phyloP scores from a whole-genome alignment of 2,888 invertebrate genomes.

The Himalopsyche tibetana region DNA sequence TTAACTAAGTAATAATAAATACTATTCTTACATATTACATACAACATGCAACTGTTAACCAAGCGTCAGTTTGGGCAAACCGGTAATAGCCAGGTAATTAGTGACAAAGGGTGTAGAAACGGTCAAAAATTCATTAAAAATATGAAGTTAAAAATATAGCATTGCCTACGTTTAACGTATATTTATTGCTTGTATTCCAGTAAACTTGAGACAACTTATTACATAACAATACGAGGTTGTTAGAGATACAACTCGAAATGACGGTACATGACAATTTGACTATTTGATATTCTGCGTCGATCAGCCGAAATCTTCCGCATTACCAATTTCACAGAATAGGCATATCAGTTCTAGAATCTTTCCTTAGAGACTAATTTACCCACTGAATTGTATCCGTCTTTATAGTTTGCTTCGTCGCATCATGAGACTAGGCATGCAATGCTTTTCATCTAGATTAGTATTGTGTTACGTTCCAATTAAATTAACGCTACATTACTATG shows the following conservation, averaged over 20 bases:
- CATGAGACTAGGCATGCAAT: background rate
- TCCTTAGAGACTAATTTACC: constrained; percentile 5
- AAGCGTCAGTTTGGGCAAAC: too few relatives aligned
- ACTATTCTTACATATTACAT: too few relatives aligned
- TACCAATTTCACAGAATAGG: background rate
- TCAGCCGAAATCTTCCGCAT: constrained; percentile 28
- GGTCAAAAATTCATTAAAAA: too few relatives aligned
- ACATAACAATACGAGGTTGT: background rate
- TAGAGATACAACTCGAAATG: background rate
- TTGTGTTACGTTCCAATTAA: constrained; percentile 11
- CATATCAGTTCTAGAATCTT: background rate
- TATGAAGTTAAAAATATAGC: too few relatives aligned
- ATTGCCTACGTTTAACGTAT: too few relatives aligned
- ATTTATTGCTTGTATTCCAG: background rate
- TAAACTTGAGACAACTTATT: constrained; percentile 1
- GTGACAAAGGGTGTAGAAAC: too few relatives aligned
- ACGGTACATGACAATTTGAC: constrained; percentile 33
- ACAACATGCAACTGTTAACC: too few relatives aligned
- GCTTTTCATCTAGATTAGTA: background rate
- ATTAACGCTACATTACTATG: background rate
- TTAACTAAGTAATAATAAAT: too few relatives aligned
- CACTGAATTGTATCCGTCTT: background rate
- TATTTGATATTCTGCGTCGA: constrained; percentile 27
- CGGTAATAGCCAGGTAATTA: too few relatives aligned
- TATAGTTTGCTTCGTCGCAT: background rate